Conservation (phyloP, 2,797 vertebrate genomes). For the Neomorphus geoffroyi region DNA sequence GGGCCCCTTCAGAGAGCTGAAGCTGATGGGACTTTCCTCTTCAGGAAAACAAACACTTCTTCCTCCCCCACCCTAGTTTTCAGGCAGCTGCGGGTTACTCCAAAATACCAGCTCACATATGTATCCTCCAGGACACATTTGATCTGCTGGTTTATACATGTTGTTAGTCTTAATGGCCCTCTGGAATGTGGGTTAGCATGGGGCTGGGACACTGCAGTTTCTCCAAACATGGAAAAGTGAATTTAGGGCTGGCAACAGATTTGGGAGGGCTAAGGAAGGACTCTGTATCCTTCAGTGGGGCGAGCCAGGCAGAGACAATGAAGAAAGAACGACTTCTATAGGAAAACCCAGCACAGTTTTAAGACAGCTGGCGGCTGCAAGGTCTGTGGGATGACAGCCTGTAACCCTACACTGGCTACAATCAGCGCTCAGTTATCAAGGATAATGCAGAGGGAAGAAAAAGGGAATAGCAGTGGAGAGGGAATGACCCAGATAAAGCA, state of each 20-base stretch:
- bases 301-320: not conserved
- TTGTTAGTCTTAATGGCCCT: not conserved
- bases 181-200: not conserved
- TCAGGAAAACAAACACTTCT: not conserved
- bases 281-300: not conserved
- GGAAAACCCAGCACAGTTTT: not conserved
- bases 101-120: not conserved
- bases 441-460: not conserved
- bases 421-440: not conserved
- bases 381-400: not conserved
- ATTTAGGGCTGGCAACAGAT: not conserved
- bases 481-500: slow-evolving; percentile 17
- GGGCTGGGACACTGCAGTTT: not conserved
- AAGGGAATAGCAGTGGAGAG: not conserved
- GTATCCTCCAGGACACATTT: not conserved
- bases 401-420: not conserved
- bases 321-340: not conserved
- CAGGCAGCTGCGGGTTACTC: not conserved
- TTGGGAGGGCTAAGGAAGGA: not conserved
- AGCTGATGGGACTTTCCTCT: not conserved
- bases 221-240: not conserved
- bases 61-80: fast-evolving
- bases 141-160: not conserved
- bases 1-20: not conserved
- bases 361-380: not conserved